phyloP scores from a whole-genome alignment of 2,888 invertebrate species.

The Napeogenes inachia region DNA sequence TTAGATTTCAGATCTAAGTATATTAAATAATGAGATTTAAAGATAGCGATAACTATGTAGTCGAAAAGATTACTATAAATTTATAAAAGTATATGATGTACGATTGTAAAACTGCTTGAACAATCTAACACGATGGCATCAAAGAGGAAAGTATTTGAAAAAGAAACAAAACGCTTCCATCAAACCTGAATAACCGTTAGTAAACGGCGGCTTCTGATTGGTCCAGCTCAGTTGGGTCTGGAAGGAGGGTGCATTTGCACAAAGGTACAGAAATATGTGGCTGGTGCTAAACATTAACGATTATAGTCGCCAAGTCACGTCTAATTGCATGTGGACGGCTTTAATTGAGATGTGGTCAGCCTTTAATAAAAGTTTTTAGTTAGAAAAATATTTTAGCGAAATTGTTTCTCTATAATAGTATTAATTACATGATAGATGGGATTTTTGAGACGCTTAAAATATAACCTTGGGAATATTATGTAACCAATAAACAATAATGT shows the following conservation, averaged over 20 bases:
- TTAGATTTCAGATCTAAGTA: too few species aligned
- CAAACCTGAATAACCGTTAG: constrained; percentile 34
- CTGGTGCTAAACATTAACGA: constrained; percentile 76
- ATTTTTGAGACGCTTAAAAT: too few species aligned
- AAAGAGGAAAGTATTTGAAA: constrained; percentile 12
- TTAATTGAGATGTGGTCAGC: constrained; percentile 38
- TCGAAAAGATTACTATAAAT: background rate
- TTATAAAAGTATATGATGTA: background rate
- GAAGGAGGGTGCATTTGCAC: constrained; percentile 66
- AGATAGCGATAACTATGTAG: too few species aligned
- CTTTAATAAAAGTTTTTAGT: background rate
- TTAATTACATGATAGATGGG: too few species aligned
- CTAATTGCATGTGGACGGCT: constrained; percentile 64
- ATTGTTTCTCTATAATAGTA: too few species aligned
- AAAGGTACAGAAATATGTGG: constrained; percentile 74
- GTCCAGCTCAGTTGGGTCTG: constrained; percentile 29
- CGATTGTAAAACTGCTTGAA: background rate
- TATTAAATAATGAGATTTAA: too few species aligned
- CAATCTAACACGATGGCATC: background rate
- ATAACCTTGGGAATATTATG: too few species aligned
- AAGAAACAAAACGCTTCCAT: constrained; percentile 21
- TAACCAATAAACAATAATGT: too few species aligned
- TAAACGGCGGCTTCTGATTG: constrained; percentile 39
- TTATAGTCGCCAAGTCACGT: constrained; percentile 74
- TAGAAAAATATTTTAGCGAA: too few species aligned